Base-by-base conservation (phyloP, 2,888 invertebrate species). In the Andrena hattorfiana region DNA sequence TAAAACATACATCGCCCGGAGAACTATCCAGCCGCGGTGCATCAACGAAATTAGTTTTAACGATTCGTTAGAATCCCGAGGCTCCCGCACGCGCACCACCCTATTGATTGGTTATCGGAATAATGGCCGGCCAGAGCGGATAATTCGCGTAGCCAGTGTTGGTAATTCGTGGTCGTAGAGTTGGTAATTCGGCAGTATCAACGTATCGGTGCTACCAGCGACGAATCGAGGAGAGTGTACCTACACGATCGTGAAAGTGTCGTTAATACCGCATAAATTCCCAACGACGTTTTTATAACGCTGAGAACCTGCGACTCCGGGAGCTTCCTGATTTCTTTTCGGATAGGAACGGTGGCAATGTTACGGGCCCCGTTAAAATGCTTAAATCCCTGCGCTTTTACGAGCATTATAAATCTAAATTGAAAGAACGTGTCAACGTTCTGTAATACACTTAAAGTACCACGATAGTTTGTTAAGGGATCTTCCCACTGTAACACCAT, bases 81-180 rank as follows among this genome's bases (percentile, higher is more conserved):
- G 68, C 48, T 48, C 54, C 42, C 26, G 54, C 54, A 56, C 54
- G 70, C 23, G 67, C 16, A 1, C 16, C 64, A 59, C 63, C 68
- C 62, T 82, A 85, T 87, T 77, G 83, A 88, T 87, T 85, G 80
- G 83, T 85, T 86, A 86, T 87, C 80, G 78, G 79, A 77, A 85
- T 86, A 87, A 88, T 87, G 74, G 86, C 59, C 68, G 71, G 30
- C 3, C 69, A 71, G 71, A 80, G 77, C 64, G 62, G 77, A 56
- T 85, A 78, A 78, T 74, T 77, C 77, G 60, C 59, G 28, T 73
- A 67, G 74, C 74, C 66, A 60, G 77, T 60, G 67, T 74, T 67
- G 74, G 74, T 77, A 66, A 77, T 77, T 85, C 77, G 74, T 30
- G 76, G 66, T 64, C 48, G 64, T 76, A 54, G 75, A 74, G 76